Conservation (phyloP, 2,113 vertebrate species). For the Rhagologus leucostigma region DNA sequence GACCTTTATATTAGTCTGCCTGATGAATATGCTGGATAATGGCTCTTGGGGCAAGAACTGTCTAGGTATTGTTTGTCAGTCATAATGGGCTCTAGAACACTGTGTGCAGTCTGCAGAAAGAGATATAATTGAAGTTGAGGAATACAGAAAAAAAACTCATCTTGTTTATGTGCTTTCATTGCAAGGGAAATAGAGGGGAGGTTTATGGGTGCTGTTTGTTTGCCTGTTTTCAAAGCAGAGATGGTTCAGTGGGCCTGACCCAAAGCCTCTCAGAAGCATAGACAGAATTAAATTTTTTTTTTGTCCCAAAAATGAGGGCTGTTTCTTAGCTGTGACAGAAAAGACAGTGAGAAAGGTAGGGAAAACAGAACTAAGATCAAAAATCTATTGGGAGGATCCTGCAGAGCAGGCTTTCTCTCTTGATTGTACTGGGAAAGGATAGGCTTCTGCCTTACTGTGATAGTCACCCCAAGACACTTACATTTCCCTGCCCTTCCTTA, state of each 20-base stretch:
- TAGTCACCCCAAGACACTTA: too few relatives aligned
- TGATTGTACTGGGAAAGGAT: not conserved
- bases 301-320: not conserved
- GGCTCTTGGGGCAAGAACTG: not conserved
- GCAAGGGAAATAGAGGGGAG: not conserved
- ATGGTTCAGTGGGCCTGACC: not conserved
- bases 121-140: not conserved
- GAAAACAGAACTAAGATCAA: not conserved
- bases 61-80: not conserved
- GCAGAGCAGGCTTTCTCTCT: not conserved
- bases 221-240: not conserved
- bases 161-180: not conserved
- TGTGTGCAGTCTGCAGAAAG: not conserved
- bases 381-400: not conserved
- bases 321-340: not conserved
- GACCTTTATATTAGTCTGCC: not conserved
- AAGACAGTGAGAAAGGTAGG: not conserved
- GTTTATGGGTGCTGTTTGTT: not conserved
- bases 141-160: not conserved
- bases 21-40: rapidly evolving
- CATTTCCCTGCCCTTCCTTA: not conserved
- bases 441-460: not conserved
- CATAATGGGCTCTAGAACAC: not conserved
- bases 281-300: not conserved
- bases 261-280: not conserved